Percentiles rank a stretch among this genome's conserved stretches.
phyloP scores from a whole-genome alignment of 1,140 invertebrate species.

The Ceratoteleas bidentatus region DNA sequence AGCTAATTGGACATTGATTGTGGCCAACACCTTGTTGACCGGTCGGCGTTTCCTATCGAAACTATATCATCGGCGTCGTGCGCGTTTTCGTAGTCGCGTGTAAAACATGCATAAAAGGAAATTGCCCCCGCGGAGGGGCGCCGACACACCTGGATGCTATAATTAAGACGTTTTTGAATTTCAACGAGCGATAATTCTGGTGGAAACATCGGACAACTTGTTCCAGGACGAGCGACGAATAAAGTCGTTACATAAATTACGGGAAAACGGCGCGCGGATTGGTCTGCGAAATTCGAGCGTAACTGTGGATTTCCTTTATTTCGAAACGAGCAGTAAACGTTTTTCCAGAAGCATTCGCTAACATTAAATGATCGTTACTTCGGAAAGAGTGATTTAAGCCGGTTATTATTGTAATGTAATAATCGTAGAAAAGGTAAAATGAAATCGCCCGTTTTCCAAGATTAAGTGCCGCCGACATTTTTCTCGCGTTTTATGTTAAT shows the following conservation, averaged over 20 bases:
- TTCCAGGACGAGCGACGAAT: slow-evolving; percentile 31
- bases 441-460: too few species aligned
- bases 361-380: neutral
- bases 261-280: slow-evolving; percentile 11
- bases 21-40: slow-evolving; percentile 23
- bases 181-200: slow-evolving; percentile 49
- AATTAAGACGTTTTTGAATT: slow-evolving; percentile 67
- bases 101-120: slow-evolving; percentile 53
- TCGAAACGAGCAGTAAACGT: neutral
- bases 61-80: slow-evolving; percentile 9
- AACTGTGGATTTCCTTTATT: slow-evolving; percentile 11
- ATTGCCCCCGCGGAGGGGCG: slow-evolving; percentile 48
- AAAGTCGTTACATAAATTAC: slow-evolving; percentile 55
- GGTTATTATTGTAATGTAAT: too few species aligned
- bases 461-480: neutral
- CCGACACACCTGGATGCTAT: slow-evolving; percentile 58
- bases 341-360: neutral
- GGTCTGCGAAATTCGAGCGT: neutral
- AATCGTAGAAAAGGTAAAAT: too few species aligned
- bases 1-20: slow-evolving; percentile 37
- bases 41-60: too few species aligned
- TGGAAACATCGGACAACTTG: slow-evolving; percentile 39
- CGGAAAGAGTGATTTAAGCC: too few species aligned
- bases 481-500: slow-evolving; percentile 9
- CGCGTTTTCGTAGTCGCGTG: slow-evolving; percentile 44